Percentiles rank a stretch among this genome's conserved stretches.
phyloP scores from a whole-genome alignment of 2,113 vertebrate genomes.

The Uropsilus gracilis region DNA sequence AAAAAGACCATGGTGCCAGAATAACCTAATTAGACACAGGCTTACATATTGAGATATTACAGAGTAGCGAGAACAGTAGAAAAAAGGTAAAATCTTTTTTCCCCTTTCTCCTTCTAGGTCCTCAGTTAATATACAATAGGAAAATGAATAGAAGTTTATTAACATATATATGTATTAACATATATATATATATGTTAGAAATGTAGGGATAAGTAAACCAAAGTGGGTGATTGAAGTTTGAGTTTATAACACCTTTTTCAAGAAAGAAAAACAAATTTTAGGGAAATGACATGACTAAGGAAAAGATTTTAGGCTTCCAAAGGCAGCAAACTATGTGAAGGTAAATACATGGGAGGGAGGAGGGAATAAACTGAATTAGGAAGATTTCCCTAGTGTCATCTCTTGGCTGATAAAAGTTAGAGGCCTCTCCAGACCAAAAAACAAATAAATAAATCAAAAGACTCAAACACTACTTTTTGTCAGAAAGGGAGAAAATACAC shows the following conservation, averaged over 20 bases:
- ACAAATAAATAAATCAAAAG: no score
- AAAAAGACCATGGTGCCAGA: not conserved
- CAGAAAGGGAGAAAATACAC: not conserved
- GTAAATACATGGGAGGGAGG: not conserved
- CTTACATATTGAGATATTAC: not conserved
- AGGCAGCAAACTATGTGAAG: not conserved
- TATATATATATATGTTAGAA: not conserved
- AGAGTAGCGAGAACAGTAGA: not conserved
- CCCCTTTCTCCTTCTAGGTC: not conserved
- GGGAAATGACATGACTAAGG: not conserved
- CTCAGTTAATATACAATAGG: not conserved
- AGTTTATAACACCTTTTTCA: not conserved
- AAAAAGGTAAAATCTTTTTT: not conserved
- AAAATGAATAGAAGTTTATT: not conserved
- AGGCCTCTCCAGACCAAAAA: not conserved
- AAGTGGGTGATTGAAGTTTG: not conserved
- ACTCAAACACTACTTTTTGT: not conserved
- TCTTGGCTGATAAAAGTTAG: not conserved
- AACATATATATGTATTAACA: not conserved
- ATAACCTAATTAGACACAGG: not conserved
- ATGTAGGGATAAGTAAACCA: not conserved
- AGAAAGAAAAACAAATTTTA: not conserved
- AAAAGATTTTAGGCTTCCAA: not conserved
- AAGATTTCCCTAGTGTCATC: not conserved
- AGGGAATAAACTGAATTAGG: not conserved